These are phyloP conservation scores for Helobdella robusta DNA, from an alignment of 2,888 invertebrate genomes.

Conservation along the genomic window DNA sequence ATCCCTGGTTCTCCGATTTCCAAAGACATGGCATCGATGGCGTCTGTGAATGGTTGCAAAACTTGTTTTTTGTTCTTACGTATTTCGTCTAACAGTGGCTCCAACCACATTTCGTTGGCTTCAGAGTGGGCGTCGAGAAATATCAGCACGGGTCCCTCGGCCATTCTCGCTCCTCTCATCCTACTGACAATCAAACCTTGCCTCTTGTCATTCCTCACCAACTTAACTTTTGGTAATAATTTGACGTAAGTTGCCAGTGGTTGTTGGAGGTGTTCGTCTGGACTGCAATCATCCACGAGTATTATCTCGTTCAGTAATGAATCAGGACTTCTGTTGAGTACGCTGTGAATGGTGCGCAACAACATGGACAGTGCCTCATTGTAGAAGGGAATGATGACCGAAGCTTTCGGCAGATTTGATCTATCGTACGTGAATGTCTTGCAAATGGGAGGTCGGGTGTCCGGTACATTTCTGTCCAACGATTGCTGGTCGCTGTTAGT, in stretches of 20 bases:
- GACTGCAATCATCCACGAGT: conserved; percentile 34
- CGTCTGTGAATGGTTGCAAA: conserved; percentile 34
- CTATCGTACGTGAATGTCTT: conserved; percentile 24
- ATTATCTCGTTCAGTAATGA: conserved; percentile 30
- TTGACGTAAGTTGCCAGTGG: conserved; percentile 28
- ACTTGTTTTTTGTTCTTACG: conserved; percentile 26
- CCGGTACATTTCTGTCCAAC: conserved; percentile 28
- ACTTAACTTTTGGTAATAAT: conserved; percentile 32
- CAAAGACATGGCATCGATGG: conserved; percentile 27
- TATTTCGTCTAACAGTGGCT: conserved; percentile 32
- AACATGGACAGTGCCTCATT: conserved; percentile 35
- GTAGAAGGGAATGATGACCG: conserved; percentile 34
- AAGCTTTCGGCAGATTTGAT: conserved; percentile 27
- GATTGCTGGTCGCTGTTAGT: conserved; percentile 31
- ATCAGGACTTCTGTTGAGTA: conserved; percentile 31
- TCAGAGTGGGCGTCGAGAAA: conserved; percentile 36
- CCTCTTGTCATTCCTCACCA: conserved; percentile 31
- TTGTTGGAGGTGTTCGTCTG: conserved; percentile 29
- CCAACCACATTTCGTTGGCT: conserved; percentile 34
- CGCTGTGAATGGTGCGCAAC: conserved; percentile 32
- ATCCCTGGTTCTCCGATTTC: conserved; percentile 17
- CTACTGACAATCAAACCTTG: conserved; percentile 33
- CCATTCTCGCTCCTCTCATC: conserved; percentile 29
- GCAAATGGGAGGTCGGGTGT: conserved; percentile 32
- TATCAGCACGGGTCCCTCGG: conserved; percentile 30